phyloP scores from a whole-genome alignment of 2,797 vertebrate species.

The Gymnocypris eckloni region DNA sequence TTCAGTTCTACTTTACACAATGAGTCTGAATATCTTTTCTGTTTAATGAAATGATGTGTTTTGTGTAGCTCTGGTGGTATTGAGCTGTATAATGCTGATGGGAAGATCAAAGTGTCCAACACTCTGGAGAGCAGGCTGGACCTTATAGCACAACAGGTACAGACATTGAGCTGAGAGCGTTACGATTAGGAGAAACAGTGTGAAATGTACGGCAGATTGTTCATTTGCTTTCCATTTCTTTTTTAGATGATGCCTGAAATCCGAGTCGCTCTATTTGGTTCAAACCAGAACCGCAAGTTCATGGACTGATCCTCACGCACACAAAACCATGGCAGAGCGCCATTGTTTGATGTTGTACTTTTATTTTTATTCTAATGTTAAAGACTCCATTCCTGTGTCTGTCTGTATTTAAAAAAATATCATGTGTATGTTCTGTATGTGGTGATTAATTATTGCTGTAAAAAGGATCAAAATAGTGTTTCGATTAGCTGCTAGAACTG shows the following conservation, averaged over 20 bases:
- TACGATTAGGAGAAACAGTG: neutral
- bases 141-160: conserved; percentile 96
- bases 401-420: conserved; percentile 63
- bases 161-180: conserved; percentile 1
- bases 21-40: neutral
- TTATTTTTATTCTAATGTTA: conserved; percentile 65
- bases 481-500: conserved; percentile 50
- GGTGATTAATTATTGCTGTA: conserved; percentile 70
- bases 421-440: conserved; percentile 68
- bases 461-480: conserved; percentile 12
- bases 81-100: conserved; percentile 89
- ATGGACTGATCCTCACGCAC: conserved; percentile 81
- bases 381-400: conserved; percentile 70
- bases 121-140: conserved; percentile 96
- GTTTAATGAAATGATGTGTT: neutral
- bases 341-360: conserved; percentile 42
- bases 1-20: conserved; percentile 1
- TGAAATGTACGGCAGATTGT: neutral
- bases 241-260: conserved; percentile 97
- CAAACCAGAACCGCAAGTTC: conserved; percentile 94
- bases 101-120: conserved; percentile 97
- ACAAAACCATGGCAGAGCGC: conserved; percentile 19
- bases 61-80: conserved; percentile 89
- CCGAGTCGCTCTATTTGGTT: conserved; percentile 90
- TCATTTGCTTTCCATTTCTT: conserved; percentile 17